Evolutionary conservation across 2,888 invertebrate species (phyloP), one percentile per base, ranked within the genome.

Genomic region (Oligia fasciuncula): DNA sequence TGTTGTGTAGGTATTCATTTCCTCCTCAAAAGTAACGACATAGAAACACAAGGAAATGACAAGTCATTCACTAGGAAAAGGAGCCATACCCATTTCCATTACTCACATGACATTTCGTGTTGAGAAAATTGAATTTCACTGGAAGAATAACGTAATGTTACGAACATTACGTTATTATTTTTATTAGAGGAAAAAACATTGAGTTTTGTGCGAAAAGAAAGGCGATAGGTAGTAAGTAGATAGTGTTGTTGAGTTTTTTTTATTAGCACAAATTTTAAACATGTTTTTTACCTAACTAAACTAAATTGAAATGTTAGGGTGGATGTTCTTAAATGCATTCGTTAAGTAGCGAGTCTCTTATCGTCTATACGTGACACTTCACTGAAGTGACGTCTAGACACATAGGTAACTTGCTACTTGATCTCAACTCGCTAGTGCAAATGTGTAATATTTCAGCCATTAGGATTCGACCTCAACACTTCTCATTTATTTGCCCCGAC

Each of bases 81-180:
- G 57, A 76, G 73, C 43, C 60, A 29, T 73, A 62, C 51, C 63
- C n/a, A 29, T 77, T 83, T 65, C 83, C 79, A 84, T 88, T 86
- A 87, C 79, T 51, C 73, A 81, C 84, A 83, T 93, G 94, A 93
- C 93, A 94, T 95, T 94, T 93, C 94, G 91, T 94, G 93, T 90
- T 79, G 83, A 71, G 87, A 87, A 92, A 94, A 94, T 94, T 91
- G 91, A 90, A 92, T 92, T 91, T 90, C 85, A 83, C 78, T 79
- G 70, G 79, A 81, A 82, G 83, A 82, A 87, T 84, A 86, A 86
- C 85, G 76, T 76, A 62, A 77, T 71, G 67, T 67, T 19, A n/a
- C n/a, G n/a, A n/a, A n/a, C n/a, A n/a, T n/a, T n/a, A n/a, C n/a
- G n/a, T n/a, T n/a, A n/a, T n/a, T n/a, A n/a, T n/a, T n/a, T n/a